phyloP scores from a whole-genome alignment of 2,888 invertebrate species.

The Orthosia gracilis region DNA sequence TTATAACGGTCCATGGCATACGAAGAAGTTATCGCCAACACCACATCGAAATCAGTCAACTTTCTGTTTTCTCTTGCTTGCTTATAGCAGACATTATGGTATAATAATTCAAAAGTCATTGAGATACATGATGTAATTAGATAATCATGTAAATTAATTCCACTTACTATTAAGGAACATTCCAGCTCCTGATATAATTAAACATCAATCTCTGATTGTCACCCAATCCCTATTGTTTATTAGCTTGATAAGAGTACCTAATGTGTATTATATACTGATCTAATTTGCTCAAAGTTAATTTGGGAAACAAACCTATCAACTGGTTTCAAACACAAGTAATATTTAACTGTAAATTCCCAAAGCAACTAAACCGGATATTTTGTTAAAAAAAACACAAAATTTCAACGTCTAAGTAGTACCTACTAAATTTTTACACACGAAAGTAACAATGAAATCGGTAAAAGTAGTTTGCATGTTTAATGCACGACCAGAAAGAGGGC shows the following conservation, averaged over 20 bases:
- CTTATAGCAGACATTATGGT: too few relatives aligned
- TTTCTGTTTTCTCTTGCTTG: too few relatives aligned
- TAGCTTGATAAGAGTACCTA: not conserved
- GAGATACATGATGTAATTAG: not conserved
- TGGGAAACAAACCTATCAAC: not conserved
- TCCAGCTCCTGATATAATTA: conserved; percentile 21
- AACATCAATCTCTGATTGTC: conserved; percentile 28
- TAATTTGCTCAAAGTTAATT: not conserved
- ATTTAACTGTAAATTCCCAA: not conserved
- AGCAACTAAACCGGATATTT: not conserved
- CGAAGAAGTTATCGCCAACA: too few relatives aligned
- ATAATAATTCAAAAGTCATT: not conserved
- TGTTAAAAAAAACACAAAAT: not conserved
- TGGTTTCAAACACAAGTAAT: not conserved
- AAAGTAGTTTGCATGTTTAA: conserved; percentile 31
- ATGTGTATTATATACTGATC: not conserved
- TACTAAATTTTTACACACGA: not conserved
- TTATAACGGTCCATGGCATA: too few relatives aligned
- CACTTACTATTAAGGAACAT: conserved; percentile 23
- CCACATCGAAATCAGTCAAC: too few relatives aligned
- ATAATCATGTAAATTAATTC: conserved; percentile 26
- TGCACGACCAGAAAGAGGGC: conserved; percentile 16
- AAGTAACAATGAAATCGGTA: not conserved
- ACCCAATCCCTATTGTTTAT: conserved; percentile 8
- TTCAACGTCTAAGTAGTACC: not conserved